A percentile compares a stretch with the other conserved stretches of the same genome.
Evolutionary conservation across 1,140 invertebrate species (phyloP).

Genomic region (Octopus sinensis): DNA sequence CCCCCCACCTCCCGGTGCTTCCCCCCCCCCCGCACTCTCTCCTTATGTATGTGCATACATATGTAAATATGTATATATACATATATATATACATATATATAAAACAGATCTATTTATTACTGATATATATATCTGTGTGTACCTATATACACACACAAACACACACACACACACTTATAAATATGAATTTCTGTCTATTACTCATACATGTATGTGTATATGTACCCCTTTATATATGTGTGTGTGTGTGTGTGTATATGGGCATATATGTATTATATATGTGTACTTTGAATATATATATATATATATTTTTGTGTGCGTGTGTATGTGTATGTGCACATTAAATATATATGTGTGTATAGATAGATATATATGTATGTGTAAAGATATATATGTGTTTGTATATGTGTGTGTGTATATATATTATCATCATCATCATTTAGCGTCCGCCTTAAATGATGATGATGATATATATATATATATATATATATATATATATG

Average conservation of each 20-base stretch:
- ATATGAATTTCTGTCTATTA: too few species aligned
- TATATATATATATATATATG: not conserved
- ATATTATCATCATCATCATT: too few species aligned
- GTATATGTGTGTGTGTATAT: not conserved
- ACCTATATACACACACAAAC: not conserved
- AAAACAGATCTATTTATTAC: not conserved
- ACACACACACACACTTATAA: too few species aligned
- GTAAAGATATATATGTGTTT: not conserved
- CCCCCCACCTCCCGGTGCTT: too few species aligned
- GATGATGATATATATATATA: too few species aligned
- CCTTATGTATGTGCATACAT: not conserved
- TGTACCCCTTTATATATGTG: not conserved
- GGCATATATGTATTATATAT: not conserved
- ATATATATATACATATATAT: not conserved
- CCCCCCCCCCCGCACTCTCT: too few species aligned
- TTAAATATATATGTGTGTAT: not conserved
- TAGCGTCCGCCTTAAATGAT: too few species aligned
- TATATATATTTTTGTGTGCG: not conserved
- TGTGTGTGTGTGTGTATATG: not conserved
- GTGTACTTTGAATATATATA: not conserved
- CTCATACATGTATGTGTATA: not conserved
- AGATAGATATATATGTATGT: not conserved
- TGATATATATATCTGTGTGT: not conserved
- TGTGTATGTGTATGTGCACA: not conserved
- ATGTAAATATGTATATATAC: not conserved